Percentiles rank a stretch among this genome's conserved stretches.
Evolutionary conservation across 2,888 invertebrate species (phyloP).

Genomic region (Papilio demoleus): DNA sequence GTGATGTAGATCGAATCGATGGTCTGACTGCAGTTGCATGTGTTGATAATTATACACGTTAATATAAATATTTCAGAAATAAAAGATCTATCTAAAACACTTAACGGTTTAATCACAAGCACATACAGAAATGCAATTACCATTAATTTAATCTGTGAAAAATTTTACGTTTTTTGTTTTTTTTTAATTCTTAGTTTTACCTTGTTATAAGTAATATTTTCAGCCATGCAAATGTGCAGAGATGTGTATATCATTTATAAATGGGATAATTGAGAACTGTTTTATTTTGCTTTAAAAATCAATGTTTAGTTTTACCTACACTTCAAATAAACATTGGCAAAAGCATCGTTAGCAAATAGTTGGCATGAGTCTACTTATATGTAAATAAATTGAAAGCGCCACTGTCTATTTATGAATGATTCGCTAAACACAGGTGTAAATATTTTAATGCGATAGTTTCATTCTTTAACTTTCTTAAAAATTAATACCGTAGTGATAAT

Average conservation of each 20-base stretch:
- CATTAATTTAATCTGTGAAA: too few relatives aligned
- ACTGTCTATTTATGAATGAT: slow-evolving; percentile 48
- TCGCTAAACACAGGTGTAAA: slow-evolving; percentile 53
- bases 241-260: too few relatives aligned
- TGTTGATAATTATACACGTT: background rate
- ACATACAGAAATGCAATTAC: too few relatives aligned
- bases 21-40: slow-evolving; percentile 33
- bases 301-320: background rate
- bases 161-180: too few relatives aligned
- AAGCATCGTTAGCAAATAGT: slow-evolving; percentile 35
- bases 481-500: background rate
- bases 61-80: too few relatives aligned
- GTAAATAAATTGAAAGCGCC: slow-evolving; percentile 77
- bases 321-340: slow-evolving; percentile 25
- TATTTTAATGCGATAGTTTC: slow-evolving; percentile 8
- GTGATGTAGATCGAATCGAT: slow-evolving; percentile 53
- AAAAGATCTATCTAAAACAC: too few relatives aligned
- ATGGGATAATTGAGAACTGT: too few relatives aligned
- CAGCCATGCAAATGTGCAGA: too few relatives aligned
- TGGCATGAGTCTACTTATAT: slow-evolving; percentile 53
- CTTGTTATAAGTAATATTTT: too few relatives aligned
- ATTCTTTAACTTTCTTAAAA: background rate
- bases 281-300: background rate
- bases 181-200: too few relatives aligned
- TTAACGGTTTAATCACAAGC: too few relatives aligned